Evolutionary conservation across 2,797 vertebrate genomes (phyloP), one percentile per base, ranked within the genome.

Genomic region (Lemur catta): DNA sequence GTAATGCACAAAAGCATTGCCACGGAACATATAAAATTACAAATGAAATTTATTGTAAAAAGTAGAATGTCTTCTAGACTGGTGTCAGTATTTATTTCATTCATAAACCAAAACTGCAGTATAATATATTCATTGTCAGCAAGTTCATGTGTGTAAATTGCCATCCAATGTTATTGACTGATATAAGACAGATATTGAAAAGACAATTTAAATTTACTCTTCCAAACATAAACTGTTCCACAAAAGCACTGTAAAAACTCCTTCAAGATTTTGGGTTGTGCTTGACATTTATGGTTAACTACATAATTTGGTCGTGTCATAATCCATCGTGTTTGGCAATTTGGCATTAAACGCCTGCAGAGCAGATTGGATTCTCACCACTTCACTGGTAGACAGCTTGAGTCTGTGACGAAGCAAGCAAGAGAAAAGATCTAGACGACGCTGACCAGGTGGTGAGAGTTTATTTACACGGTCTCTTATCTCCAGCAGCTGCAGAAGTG

Each of bases 251-350:
- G 98, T 98, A 98, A 98, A 99, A 99, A 99, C 98, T 98, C 98
- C 98, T 98, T 97, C 98, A 98, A 98, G 97, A 94, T 98, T 98
- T 98, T 95, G 98, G 97, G 97, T 98, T 99, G 98, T 98, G 98
- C 98, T 98, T 98, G 97, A 98, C 98, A 97, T 98, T 97, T 98
- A 98, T 97, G 99, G 99, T 99, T 99, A 99, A 99, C 99, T 99
- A 99, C 99, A 99, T 98, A 99, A 99, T 99, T 99, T 99, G 97
- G 99, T 99, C 97, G 99, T 99, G 98, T 99, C 99, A 33, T 99
- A 99, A 98, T 99, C 99, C 99, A 99, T 97, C 71, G 99, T 99
- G 98, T 99, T 99, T 98, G 99, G 99, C 99, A 99, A 99, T 98
- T 99, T 99, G 95, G 99, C 98, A 97, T 99, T 99, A 96, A 99